These are phyloP conservation scores for Procavia capensis DNA, from an alignment of 2,113 vertebrate genomes.

Conservation along the genomic window DNA sequence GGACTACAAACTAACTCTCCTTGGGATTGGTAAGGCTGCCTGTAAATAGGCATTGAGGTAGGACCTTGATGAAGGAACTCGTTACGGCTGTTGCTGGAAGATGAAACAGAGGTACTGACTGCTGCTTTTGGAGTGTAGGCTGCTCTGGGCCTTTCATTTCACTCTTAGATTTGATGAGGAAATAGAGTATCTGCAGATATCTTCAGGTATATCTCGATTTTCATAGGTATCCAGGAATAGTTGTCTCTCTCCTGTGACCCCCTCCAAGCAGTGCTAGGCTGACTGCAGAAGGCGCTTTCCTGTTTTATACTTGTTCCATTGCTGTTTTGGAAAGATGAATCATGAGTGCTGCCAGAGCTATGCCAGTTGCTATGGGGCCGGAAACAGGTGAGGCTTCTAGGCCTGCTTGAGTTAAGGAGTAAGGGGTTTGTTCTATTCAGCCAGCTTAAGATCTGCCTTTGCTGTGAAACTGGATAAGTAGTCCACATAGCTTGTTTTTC, in stretches of 20 bases:
- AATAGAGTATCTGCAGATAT: not conserved
- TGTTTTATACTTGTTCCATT: constrained; percentile 56
- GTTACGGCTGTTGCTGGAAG: not conserved
- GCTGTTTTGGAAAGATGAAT: constrained; percentile 72
- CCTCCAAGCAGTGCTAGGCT: not conserved
- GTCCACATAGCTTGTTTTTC: constrained; percentile 81
- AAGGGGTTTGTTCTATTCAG: constrained; percentile 43
- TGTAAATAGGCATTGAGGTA: not conserved
- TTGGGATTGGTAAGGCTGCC: constrained; percentile 20
- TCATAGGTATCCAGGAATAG: constrained; percentile 4
- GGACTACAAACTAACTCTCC: not conserved
- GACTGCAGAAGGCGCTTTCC: constrained; percentile 44
- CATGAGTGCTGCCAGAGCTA: constrained; percentile 25
- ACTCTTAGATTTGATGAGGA: constrained; percentile 30
- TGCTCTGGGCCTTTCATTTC: constrained; percentile 41
- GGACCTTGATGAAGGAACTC: not conserved
- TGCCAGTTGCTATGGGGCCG: constrained; percentile 27
- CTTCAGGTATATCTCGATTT: not conserved
- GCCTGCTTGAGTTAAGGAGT: constrained; percentile 58
- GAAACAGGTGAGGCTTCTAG: constrained; percentile 57
- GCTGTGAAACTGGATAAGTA: constrained; percentile 50
- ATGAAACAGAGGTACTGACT: constrained; percentile 21
- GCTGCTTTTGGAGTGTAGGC: not conserved
- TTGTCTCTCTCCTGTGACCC: not conserved
- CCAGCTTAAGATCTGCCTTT: constrained; percentile 41